A percentile compares a stretch with the other conserved stretches of the same genome.
Conservation (phyloP, 1,140 invertebrate genomes). For the Onthophagus taurus region DNA sequence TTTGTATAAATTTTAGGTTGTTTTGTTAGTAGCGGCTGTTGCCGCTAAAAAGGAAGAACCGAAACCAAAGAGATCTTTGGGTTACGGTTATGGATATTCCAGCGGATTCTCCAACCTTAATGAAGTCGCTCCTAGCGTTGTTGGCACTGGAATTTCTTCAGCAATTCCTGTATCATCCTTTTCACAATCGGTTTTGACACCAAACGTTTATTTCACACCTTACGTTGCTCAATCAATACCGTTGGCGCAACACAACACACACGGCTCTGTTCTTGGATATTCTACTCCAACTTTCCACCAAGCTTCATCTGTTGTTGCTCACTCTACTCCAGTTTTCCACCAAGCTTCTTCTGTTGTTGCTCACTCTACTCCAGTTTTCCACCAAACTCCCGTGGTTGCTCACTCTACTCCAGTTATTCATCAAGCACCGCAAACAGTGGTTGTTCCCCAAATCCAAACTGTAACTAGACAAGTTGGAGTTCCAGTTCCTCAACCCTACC, state of each 20-base stretch:
- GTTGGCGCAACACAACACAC: background rate
- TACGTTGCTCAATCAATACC: too few relatives aligned
- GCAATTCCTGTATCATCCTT: too few relatives aligned
- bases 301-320: background rate
- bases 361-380: background rate
- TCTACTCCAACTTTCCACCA: background rate
- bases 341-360: background rate
- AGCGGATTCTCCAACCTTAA: background rate
- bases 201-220: too few relatives aligned
- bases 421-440: slow-evolving; percentile 2
- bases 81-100: too few relatives aligned
- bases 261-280: background rate
- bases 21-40: background rate
- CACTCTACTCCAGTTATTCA: background rate
- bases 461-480: slow-evolving; percentile 27
- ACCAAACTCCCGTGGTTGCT: background rate
- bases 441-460: slow-evolving; percentile 6
- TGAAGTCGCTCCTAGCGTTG: background rate
- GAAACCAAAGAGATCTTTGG: background rate
- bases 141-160: background rate
- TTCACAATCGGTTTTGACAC: too few relatives aligned
- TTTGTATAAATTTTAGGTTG: background rate
- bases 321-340: background rate
- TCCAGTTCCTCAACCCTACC: slow-evolving; percentile 33
- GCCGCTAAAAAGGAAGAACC: background rate